phyloP scores from a whole-genome alignment of 2,888 invertebrate species.

The Mellilla xanthometata region DNA sequence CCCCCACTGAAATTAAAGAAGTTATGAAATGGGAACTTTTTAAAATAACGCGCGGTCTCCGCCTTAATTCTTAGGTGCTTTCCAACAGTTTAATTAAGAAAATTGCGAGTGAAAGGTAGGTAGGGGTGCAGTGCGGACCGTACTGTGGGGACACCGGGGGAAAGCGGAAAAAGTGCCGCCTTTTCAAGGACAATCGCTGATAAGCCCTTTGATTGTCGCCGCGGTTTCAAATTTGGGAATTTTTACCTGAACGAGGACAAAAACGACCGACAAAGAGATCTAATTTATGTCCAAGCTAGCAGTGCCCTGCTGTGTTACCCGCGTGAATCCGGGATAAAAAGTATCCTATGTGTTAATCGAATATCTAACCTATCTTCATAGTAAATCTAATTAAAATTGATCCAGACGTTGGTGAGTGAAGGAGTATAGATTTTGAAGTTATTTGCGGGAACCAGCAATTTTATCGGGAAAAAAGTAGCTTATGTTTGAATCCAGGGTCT shows the following conservation, averaged over 20 bases:
- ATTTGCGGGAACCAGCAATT: too few relatives aligned
- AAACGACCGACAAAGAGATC: conserved; percentile 25
- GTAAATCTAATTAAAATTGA: too few relatives aligned
- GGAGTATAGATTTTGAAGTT: too few relatives aligned
- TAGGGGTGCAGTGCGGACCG: conserved; percentile 25
- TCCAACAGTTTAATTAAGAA: conserved; percentile 52
- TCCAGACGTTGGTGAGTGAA: too few relatives aligned
- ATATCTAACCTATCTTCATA: too few relatives aligned
- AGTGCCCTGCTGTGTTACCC: too few relatives aligned
- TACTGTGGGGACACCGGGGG: conserved; percentile 5
- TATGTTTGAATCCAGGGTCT: too few relatives aligned
- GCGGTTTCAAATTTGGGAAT: conserved; percentile 23
- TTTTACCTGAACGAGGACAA: conserved; percentile 27
- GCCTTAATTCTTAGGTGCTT: conserved; percentile 43
- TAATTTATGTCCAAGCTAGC: too few relatives aligned
- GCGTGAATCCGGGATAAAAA: too few relatives aligned
- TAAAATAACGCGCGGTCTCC: conserved; percentile 35
- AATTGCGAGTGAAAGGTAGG: conserved; percentile 39
- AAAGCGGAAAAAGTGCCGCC: conserved; percentile 24
- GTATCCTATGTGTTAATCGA: too few relatives aligned
- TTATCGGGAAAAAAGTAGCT: too few relatives aligned
- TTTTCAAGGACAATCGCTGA: conserved; percentile 32
- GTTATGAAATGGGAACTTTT: conserved; percentile 56
- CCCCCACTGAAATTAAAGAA: conserved; percentile 60
- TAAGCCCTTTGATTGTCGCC: conserved; percentile 25